These are phyloP conservation scores for Allacma fusca DNA, from an alignment of 2,888 invertebrate species.

Conservation along the genomic window DNA sequence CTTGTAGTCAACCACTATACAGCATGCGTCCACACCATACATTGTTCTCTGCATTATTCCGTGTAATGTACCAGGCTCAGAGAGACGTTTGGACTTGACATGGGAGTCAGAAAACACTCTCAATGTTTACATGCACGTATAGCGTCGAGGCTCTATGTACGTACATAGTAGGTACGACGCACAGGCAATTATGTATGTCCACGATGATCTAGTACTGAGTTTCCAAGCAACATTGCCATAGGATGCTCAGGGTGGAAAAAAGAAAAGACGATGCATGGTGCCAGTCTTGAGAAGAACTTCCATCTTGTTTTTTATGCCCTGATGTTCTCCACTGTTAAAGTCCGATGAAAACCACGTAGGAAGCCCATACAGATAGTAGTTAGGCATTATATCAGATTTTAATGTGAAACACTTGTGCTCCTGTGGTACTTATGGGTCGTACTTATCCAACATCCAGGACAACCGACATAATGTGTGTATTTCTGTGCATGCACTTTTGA, in stretches of 20 bases:
- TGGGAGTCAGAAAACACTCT: slow-evolving; percentile 10
- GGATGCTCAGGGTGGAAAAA: neutral
- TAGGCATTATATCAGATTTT: neutral
- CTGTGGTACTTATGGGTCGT: neutral
- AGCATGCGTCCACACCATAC: slow-evolving; percentile 30
- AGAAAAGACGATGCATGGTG: slow-evolving; percentile 25
- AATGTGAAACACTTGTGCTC: neutral
- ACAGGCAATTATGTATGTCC: too few relatives aligned
- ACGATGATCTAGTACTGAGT: too few relatives aligned
- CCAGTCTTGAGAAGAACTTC: slow-evolving; percentile 31
- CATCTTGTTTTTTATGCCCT: slow-evolving; percentile 21
- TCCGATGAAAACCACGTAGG: slow-evolving; percentile 18
- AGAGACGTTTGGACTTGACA: neutral
- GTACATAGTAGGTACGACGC: too few relatives aligned
- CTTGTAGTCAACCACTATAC: slow-evolving; percentile 28
- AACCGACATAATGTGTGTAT: too few relatives aligned
- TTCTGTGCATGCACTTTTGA: too few relatives aligned
- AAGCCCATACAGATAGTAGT: neutral
- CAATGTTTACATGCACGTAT: neutral
- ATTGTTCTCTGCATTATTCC: slow-evolving; percentile 11
- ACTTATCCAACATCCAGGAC: neutral
- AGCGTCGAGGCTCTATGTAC: too few relatives aligned
- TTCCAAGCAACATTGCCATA: too few relatives aligned
- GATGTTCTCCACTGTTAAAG: neutral
- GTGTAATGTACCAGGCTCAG: neutral